Evolutionary conservation across 1,140 invertebrate species (phyloP).

Genomic region (Brachionus manjavacas): DNA sequence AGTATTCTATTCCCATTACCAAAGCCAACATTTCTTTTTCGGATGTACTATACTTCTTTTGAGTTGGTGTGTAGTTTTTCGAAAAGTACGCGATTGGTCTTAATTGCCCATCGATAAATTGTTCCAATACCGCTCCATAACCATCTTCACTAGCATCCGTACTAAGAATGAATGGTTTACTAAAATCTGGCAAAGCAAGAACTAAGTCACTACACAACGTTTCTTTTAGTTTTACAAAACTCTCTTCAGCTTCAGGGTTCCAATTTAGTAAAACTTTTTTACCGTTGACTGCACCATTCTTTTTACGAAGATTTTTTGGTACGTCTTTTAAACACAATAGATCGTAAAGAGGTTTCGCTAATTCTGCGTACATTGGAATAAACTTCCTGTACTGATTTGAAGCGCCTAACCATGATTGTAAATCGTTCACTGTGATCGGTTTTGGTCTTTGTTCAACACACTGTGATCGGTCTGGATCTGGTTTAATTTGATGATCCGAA

Average conservation of each 20-base stretch:
- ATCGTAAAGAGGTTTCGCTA: slow-evolving; percentile 44
- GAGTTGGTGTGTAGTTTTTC: neutral
- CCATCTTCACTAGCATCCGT: neutral
- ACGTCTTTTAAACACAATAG: no score
- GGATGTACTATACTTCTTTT: slow-evolving; percentile 47
- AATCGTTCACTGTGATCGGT: slow-evolving; percentile 11
- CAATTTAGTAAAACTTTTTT: neutral
- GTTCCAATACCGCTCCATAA: slow-evolving; percentile 8
- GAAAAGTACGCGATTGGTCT: neutral
- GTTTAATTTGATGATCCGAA: neutral
- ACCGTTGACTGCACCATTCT: neutral
- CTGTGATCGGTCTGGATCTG: neutral
- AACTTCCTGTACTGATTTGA: slow-evolving; percentile 48
- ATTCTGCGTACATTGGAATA: slow-evolving; percentile 45
- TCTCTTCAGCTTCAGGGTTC: neutral
- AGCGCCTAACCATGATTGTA: slow-evolving; percentile 48
- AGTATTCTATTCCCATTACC: slow-evolving; percentile 55
- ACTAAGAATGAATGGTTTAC: neutral
- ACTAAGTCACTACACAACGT: neutral
- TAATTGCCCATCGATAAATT: neutral
- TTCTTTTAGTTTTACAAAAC: neutral
- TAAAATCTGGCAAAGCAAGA: neutral
- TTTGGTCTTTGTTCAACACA: slow-evolving; percentile 11
- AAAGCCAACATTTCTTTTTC: slow-evolving; percentile 53
- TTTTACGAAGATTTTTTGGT: neutral